Evolutionary conservation across 2,888 invertebrate species (phyloP), one percentile per base, ranked within the genome.

Genomic region (Heterodera filipjevi): DNA sequence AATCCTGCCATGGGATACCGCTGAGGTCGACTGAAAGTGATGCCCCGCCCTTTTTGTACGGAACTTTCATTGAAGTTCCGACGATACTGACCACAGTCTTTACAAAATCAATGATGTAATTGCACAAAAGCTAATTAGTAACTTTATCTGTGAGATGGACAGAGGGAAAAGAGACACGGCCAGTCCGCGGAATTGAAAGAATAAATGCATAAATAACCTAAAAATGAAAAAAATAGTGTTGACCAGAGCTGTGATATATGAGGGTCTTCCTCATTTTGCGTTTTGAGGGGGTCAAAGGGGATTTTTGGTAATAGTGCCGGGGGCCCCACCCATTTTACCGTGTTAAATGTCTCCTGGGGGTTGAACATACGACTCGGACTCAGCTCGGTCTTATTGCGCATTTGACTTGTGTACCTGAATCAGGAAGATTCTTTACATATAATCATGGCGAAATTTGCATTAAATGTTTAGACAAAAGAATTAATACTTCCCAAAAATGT

Each of bases 201-300:
- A 88, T 75, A 83, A 86, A 88, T 0, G 88, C 88, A 80, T 87
- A 88, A 49, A 88, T 81, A 12, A 86, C 83, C 75, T 75, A 46
- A 1, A 86, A 85, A 59, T 84, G 77, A 10, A 76, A 64, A 49
- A 83, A n/a, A n/a, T n/a, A n/a, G n/a, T n/a, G n/a, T n/a, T n/a
- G n/a, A n/a, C n/a, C n/a, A n/a, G n/a, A n/a, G n/a, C n/a, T n/a
- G n/a, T n/a, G n/a, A n/a, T n/a, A n/a, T n/a, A n/a, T n/a, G n/a
- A n/a, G n/a, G n/a, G n/a, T n/a, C n/a, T n/a, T n/a, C n/a, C n/a
- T n/a, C n/a, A n/a, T n/a, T n/a, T n/a, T n/a, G n/a, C n/a, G n/a
- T n/a, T n/a, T n/a, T n/a, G n/a, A n/a, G n/a, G n/a, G n/a, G n/a
- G n/a, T n/a, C n/a, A n/a, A n/a, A n/a, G n/a, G n/a, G n/a, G n/a